Evolutionary conservation across 1,140 invertebrate genomes (phyloP).

Genomic region (Nylanderia fulva): DNA sequence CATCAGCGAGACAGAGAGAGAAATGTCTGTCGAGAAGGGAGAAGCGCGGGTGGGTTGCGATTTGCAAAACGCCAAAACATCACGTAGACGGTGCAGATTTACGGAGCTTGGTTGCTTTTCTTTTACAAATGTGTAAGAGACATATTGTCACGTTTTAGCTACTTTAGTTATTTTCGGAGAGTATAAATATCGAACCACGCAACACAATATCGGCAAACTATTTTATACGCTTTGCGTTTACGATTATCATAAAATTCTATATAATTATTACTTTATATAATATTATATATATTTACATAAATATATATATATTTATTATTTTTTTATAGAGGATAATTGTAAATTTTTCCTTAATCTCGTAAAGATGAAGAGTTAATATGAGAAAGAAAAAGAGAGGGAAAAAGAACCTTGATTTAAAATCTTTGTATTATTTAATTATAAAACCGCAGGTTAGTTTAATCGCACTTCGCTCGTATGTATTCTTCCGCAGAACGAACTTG

Average conservation of each 20-base stretch:
- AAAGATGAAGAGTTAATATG: slow-evolving; percentile 7
- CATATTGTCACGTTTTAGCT: not conserved
- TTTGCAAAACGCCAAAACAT: slow-evolving; percentile 41
- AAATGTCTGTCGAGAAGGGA: not conserved
- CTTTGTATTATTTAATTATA: not conserved
- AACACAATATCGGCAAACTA: not conserved
- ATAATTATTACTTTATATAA: no score
- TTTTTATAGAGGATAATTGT: not conserved
- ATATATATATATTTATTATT: not conserved
- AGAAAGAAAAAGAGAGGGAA: no score
- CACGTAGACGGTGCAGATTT: slow-evolving; percentile 41
- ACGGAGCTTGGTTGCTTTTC: not conserved
- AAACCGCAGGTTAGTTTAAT: slow-evolving; percentile 6
- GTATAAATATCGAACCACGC: not conserved
- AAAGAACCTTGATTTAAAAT: slow-evolving; percentile 7
- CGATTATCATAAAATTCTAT: not conserved
- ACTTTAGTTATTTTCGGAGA: not conserved
- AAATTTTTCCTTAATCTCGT: slow-evolving; percentile 1
- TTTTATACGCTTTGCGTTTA: not conserved
- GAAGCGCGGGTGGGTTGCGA: not conserved
- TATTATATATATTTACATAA: no score
- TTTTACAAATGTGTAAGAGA: not conserved
- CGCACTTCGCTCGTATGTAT: slow-evolving; percentile 4
- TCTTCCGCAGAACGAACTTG: not conserved
- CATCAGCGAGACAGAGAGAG: not conserved